phyloP scores from a whole-genome alignment of 1,140 invertebrate genomes.

The Drosophila cardini region DNA sequence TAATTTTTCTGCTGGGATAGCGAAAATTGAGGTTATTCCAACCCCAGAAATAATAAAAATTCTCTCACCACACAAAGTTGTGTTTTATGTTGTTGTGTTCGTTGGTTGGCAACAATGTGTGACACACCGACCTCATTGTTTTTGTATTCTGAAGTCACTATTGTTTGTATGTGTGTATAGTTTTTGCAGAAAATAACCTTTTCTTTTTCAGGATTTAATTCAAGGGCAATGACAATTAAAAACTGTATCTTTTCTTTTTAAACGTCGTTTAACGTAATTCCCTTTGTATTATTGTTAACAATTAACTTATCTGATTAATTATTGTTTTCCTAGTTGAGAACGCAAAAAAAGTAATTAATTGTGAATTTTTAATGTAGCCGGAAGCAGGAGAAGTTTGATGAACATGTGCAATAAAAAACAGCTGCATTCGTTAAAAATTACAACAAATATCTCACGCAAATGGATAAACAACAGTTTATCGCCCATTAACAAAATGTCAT shows the following conservation, averaged over 20 bases:
- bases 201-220: no score
- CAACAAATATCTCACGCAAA: constrained; percentile 15
- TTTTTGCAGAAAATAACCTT: no score
- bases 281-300: constrained; percentile 2
- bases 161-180: no score
- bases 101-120: constrained; percentile 62
- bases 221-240: no score
- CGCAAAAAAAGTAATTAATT: not conserved
- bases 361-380: not conserved
- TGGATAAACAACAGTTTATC: constrained; percentile 3
- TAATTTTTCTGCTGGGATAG: constrained; percentile 20
- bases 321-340: not conserved
- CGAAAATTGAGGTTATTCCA: constrained; percentile 64
- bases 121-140: constrained; percentile 33
- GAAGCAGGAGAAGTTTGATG: not conserved
- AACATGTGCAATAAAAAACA: constrained; percentile 13
- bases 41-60: constrained; percentile 53
- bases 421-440: constrained; percentile 9
- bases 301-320: no score
- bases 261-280: no score
- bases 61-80: constrained; percentile 47
- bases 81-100: constrained; percentile 47
- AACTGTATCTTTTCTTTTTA: no score
- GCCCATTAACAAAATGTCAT: constrained; percentile 1
- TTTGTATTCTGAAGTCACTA: not conserved